Percentiles rank a stretch among this genome's conserved stretches.
These are phyloP conservation scores for Cynoglossus semilaevis DNA, from an alignment of 2,113 vertebrate genomes.

Conservation along the genomic window DNA sequence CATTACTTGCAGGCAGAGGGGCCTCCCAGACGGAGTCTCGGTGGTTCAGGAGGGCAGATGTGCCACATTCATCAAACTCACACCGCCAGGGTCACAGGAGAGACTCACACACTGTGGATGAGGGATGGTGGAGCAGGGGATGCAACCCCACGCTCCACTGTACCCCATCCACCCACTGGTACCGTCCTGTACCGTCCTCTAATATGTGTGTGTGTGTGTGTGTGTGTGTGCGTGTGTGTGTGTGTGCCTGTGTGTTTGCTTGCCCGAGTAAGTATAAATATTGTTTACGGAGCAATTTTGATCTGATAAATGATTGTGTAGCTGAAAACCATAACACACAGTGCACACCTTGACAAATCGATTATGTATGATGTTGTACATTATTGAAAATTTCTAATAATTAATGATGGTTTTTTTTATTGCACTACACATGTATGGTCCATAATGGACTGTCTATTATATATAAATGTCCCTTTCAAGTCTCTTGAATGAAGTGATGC, in stretches of 20 bases:
- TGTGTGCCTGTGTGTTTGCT: constrained; percentile 5
- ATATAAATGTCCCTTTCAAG: too few species aligned
- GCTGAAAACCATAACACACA: not conserved
- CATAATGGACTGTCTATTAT: too few species aligned
- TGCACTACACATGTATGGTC: too few species aligned
- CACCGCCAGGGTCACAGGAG: constrained; percentile 79
- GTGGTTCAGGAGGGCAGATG: constrained; percentile 89
- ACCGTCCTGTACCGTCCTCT: too few species aligned
- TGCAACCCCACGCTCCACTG: constrained; percentile 63
- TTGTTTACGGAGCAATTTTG: not conserved
- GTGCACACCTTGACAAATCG: not conserved
- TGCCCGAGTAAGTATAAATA: not conserved
- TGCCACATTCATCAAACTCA: constrained; percentile 89
- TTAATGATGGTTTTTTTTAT: too few species aligned
- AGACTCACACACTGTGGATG: constrained; percentile 83
- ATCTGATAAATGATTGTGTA: not conserved
- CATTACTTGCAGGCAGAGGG: constrained; percentile 81
- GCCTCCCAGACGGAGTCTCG: constrained; percentile 78
- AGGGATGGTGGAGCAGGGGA: constrained; percentile 79
- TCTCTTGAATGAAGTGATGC: too few species aligned
- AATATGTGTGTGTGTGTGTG: not conserved
- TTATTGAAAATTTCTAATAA: too few species aligned
- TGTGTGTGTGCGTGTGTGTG: constrained; percentile 6
- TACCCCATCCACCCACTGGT: constrained; percentile 39
- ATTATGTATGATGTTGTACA: too few species aligned